These are phyloP conservation scores for Philereme vetulata DNA, from an alignment of 2,888 invertebrate genomes.

Conservation along the genomic window DNA sequence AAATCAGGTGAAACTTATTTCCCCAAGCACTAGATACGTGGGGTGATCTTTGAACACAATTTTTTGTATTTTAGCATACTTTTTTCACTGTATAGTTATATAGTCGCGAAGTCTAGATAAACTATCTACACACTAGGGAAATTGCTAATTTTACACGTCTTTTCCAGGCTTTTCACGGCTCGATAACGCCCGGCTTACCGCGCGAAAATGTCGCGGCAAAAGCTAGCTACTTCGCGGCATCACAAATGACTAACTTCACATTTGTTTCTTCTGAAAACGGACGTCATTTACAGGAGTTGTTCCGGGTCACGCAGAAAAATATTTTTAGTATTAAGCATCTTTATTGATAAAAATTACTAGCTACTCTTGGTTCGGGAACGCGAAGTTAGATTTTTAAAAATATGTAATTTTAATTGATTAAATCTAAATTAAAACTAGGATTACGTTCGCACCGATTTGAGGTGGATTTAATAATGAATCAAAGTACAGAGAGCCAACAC, in stretches of 20 bases:
- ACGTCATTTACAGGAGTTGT: conserved; percentile 55
- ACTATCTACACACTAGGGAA: conserved; percentile 49
- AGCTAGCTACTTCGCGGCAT: conserved; percentile 61
- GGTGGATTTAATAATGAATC: too few relatives aligned
- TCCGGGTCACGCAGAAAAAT: conserved; percentile 50
- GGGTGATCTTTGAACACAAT: conserved; percentile 46
- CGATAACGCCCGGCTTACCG: conserved; percentile 84
- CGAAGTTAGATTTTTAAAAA: too few relatives aligned
- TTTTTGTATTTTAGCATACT: conserved; percentile 45
- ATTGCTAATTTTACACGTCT: conserved; percentile 58
- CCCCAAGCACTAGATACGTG: conserved; percentile 38
- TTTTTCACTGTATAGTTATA: conserved; percentile 48
- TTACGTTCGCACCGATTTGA: too few relatives aligned
- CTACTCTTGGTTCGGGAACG: too few relatives aligned
- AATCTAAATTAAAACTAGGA: too few relatives aligned
- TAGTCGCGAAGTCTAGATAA: conserved; percentile 54
- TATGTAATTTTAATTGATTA: too few relatives aligned
- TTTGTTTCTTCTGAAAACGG: conserved; percentile 79
- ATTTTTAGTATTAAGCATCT: background rate
- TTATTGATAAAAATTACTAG: too few relatives aligned
- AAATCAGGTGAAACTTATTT: conserved; percentile 67
- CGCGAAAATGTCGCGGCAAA: conserved; percentile 85
- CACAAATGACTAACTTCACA: conserved; percentile 72
- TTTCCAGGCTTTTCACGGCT: conserved; percentile 80
- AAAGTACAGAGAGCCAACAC: too few relatives aligned